Evolutionary conservation across 1,140 invertebrate genomes (phyloP).

Genomic region (Aphis craccivora): DNA sequence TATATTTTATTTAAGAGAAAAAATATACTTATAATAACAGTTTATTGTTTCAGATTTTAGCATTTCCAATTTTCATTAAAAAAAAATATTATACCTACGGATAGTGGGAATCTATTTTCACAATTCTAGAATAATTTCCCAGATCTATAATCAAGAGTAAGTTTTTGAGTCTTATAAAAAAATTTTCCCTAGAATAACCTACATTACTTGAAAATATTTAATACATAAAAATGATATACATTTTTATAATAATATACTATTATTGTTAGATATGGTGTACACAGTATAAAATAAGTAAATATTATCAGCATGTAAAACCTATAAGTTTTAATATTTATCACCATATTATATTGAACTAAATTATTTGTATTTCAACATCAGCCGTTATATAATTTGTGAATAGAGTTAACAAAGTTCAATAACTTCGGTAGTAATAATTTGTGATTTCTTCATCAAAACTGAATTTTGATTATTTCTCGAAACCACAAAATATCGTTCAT

Average conservation of each 20-base stretch:
- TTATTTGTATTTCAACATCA: not conserved
- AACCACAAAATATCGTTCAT: not conserved
- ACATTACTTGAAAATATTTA: too few relatives aligned
- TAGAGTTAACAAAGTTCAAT: not conserved
- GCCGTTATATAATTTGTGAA: not conserved
- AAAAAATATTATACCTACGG: too few relatives aligned
- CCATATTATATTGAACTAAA: not conserved
- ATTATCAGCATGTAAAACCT: too few relatives aligned
- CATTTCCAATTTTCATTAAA: too few relatives aligned
- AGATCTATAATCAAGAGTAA: too few relatives aligned
- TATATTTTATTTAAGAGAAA: not conserved
- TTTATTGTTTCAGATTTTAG: too few relatives aligned
- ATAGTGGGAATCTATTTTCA: too few relatives aligned
- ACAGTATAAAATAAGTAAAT: not conserved
- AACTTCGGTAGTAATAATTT: not conserved
- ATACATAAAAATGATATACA: too few relatives aligned
- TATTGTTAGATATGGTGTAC: not conserved
- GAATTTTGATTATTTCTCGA: not conserved
- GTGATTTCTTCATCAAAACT: not conserved
- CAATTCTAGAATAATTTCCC: too few relatives aligned
- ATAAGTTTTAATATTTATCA: too few relatives aligned
- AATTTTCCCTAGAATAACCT: too few relatives aligned
- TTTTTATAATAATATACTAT: not conserved
- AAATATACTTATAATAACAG: not conserved
- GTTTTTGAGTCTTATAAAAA: too few relatives aligned